phyloP scores from a whole-genome alignment of 2,888 invertebrate species.

The Osedax fenrisi region DNA sequence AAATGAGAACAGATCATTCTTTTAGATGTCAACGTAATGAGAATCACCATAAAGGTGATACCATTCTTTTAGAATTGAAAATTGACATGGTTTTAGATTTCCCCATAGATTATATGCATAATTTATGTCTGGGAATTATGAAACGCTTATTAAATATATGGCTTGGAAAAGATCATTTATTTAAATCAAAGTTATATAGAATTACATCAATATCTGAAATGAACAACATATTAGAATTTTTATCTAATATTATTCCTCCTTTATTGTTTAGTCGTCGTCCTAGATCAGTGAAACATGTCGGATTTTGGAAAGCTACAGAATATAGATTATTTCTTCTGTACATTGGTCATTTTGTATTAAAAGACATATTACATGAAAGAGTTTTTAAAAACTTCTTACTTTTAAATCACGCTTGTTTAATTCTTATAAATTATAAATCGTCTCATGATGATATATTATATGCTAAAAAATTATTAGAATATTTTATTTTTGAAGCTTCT shows the following conservation, averaged over 20 bases:
- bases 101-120: slow-evolving; percentile 17
- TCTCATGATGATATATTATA: not conserved
- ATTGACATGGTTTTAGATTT: slow-evolving; percentile 26
- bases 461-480: not conserved
- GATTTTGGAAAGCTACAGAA: not conserved
- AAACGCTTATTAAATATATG: slow-evolving; percentile 8
- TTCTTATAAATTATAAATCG: not conserved
- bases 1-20: not conserved
- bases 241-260: not conserved
- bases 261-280: not conserved
- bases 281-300: not conserved
- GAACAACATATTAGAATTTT: not conserved
- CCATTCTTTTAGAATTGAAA: slow-evolving; percentile 4
- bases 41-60: slow-evolving; percentile 7
- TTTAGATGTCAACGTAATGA: not conserved
- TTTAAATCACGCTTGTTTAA: not conserved
- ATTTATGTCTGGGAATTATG: slow-evolving; percentile 8
- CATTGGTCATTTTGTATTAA: not conserved
- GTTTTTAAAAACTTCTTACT: not conserved
- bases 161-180: not conserved
- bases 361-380: not conserved
- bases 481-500: not conserved
- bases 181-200: not conserved
- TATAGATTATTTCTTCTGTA: not conserved
- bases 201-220: not conserved